Evolutionary conservation across 2,888 invertebrate species (phyloP).

Genomic region (Candidula unifasciata): DNA sequence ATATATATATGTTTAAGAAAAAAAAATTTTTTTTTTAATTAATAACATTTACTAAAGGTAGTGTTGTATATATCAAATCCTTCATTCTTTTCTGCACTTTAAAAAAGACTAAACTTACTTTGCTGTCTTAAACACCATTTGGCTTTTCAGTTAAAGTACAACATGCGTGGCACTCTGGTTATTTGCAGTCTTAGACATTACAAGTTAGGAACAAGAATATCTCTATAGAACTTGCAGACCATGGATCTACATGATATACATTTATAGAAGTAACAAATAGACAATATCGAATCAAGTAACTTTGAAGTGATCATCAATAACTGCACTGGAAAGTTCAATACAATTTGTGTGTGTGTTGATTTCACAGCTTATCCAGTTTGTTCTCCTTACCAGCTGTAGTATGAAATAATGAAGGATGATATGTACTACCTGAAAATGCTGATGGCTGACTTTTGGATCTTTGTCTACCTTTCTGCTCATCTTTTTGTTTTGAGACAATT

Average conservation of each 20-base stretch:
- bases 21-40: too few species aligned
- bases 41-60: too few species aligned
- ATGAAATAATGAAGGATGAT: neutral
- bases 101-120: too few species aligned
- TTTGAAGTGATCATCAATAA: neutral
- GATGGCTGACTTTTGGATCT: constrained; percentile 48
- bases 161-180: neutral
- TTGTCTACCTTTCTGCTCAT: constrained; percentile 21
- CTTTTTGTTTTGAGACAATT: constrained; percentile 4
- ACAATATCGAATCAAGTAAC: neutral
- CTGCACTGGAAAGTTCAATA: neutral
- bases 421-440: constrained; percentile 19
- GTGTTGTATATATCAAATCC: too few species aligned
- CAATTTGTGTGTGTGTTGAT: constrained; percentile 21
- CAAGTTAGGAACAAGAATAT: too few species aligned
- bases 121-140: too few species aligned
- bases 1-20: too few species aligned
- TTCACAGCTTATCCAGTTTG: constrained; percentile 7
- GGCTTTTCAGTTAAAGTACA: neutral
- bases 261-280: too few species aligned
- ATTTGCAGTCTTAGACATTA: too few species aligned
- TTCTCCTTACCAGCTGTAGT: neutral
- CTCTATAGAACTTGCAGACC: too few species aligned
- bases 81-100: too few species aligned
- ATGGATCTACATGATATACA: too few species aligned